phyloP scores from a whole-genome alignment of 2,113 vertebrate genomes.

The Phrynosoma platyrhinos region DNA sequence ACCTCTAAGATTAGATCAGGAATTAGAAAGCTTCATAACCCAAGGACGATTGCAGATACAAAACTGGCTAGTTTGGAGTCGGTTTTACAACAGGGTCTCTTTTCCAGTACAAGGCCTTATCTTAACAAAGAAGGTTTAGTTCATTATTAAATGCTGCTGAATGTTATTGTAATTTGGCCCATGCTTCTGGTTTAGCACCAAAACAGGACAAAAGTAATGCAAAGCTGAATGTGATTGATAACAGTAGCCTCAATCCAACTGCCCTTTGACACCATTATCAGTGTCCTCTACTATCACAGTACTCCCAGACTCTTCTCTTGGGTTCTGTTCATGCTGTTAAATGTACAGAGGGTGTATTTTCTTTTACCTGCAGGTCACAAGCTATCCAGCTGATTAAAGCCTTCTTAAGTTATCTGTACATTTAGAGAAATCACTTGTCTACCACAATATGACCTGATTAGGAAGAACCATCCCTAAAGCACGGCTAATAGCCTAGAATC shows the following conservation, averaged over 20 bases:
- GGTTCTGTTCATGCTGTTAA: background rate
- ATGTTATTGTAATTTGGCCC: background rate
- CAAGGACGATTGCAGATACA: background rate
- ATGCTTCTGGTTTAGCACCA: background rate
- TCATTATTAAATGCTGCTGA: background rate
- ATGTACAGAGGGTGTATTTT: background rate
- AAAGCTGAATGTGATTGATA: background rate
- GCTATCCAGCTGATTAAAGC: background rate
- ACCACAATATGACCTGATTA: background rate
- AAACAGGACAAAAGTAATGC: background rate
- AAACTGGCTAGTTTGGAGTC: background rate
- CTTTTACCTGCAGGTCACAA: background rate
- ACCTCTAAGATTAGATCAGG: background rate
- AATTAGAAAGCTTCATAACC: background rate
- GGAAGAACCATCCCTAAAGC: background rate
- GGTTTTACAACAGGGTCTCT: too few species aligned
- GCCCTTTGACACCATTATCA: background rate
- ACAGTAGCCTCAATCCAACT: background rate
- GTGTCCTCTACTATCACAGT: background rate
- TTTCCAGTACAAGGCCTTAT: background rate
- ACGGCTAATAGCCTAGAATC: background rate
- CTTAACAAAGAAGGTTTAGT: background rate
- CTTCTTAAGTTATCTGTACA: background rate
- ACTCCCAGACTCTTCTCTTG: background rate
- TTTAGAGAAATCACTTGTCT: background rate